Percentiles rank a stretch among this genome's conserved stretches.
Conservation (phyloP, 2,113 vertebrate genomes). For the Talpa occidentalis region DNA sequence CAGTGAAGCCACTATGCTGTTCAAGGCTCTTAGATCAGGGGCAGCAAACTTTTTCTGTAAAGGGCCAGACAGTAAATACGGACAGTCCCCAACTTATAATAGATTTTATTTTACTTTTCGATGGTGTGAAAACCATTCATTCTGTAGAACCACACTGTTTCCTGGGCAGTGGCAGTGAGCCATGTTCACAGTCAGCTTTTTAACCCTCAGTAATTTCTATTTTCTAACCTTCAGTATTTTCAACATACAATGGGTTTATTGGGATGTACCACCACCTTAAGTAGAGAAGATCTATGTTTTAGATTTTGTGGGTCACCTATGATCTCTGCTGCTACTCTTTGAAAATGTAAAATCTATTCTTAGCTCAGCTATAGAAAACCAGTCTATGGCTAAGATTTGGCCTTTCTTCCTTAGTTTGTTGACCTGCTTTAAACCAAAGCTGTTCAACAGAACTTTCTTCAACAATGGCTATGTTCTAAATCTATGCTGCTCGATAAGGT, state of each 20-base stretch:
- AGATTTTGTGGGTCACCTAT: background rate
- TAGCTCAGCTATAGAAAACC: conserved; percentile 27
- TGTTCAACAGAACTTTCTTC: background rate
- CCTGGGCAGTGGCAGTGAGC: background rate
- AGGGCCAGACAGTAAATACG: background rate
- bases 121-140: too few relatives aligned
- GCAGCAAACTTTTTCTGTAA: background rate
- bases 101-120: too few relatives aligned
- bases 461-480: background rate
- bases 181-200: background rate
- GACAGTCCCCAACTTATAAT: background rate
- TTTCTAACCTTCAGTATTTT: background rate
- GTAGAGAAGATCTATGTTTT: background rate
- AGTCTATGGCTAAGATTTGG: background rate
- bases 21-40: background rate
- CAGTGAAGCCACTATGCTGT: background rate
- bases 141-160: too few relatives aligned
- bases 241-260: background rate
- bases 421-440: background rate
- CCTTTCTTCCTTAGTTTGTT: background rate
- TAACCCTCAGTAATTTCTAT: background rate
- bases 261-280: background rate
- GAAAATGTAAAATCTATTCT: conserved; percentile 29
- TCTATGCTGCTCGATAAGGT: background rate
- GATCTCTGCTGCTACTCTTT: background rate